Evolutionary conservation across 2,888 invertebrate species (phyloP), one percentile per base, ranked within the genome.

Genomic region (Gibbula magus): DNA sequence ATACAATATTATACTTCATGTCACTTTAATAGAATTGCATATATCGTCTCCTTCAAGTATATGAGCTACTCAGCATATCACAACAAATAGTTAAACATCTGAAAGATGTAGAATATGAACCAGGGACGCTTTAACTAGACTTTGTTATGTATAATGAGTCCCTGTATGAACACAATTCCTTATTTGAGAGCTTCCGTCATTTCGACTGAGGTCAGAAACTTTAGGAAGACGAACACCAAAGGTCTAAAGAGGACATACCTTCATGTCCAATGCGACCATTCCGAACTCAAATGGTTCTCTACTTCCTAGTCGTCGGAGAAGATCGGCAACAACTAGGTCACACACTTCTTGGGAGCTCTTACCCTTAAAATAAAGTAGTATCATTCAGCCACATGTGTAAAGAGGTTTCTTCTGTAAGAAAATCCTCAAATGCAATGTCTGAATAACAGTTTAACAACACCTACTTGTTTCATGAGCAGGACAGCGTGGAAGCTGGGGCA

Each of bases 401-500:
- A n/a, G n/a, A n/a, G n/a, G 35, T 70, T 70, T 0, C 4, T 35
- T 35, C 35, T 35, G 35, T 7, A 35, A 35, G 22, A 67, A 29
- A 45, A 45, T 13, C 32, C 25, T 66, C 35, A 51, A 51, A 20
- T 45, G 51, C 1, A 39, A 10, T 3, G 7, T 16, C 13, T 18
- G n/a, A n/a, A n/a, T 75, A 13, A 10, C 25, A 13, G 7, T n/a
- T 32, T 18, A 5, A 22, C 53, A 16, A n/a, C 22, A 79, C 75
- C 16, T 39, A 86, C 87, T 84, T 86, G 83, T 75, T 83, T 82
- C 81, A 89, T 83, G 2, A 83, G 78, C 18, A 83, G 80, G 10
- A 88, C 87, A 20, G 82, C 85, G n/a, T 81, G 80, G 77, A 84
- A 87, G 45, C 83, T 79, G 18, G 89, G 89, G 78, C 89, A 89